A percentile compares a stretch with the other conserved stretches of the same genome.
These are phyloP conservation scores for Listronotus bonariensis DNA, from an alignment of 1,140 invertebrate species.

Conservation along the genomic window DNA sequence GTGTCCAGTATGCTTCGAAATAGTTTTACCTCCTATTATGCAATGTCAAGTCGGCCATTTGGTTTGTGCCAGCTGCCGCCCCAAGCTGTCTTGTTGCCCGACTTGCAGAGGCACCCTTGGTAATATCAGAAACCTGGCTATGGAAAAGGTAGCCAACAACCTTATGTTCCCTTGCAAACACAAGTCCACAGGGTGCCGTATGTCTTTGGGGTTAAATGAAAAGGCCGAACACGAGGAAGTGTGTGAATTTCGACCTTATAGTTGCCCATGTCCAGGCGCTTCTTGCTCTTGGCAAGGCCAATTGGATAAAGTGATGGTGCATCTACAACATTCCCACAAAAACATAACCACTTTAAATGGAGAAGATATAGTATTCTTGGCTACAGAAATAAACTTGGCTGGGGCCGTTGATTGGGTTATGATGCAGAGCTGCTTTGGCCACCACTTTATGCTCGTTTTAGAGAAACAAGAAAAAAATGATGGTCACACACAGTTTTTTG, in stretches of 20 bases:
- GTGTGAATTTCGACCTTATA: constrained; percentile 97
- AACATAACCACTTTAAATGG: constrained; percentile 97
- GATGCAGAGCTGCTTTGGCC: constrained; percentile 99
- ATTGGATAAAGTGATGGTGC: constrained; percentile 79
- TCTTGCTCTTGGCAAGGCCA: constrained; percentile 94
- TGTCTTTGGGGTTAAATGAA: constrained; percentile 92
- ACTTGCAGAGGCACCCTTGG: constrained; percentile 96
- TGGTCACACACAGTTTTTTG: constrained; percentile 98
- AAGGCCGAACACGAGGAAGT: constrained; percentile 98
- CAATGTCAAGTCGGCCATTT: constrained; percentile 88
- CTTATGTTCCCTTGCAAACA: constrained; percentile 99
- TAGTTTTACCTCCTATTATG: constrained; percentile 94
- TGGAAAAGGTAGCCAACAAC: constrained; percentile 98
- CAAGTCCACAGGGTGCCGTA: constrained; percentile 91
- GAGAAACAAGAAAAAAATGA: constrained; percentile 99
- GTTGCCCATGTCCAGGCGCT: constrained; percentile 97
- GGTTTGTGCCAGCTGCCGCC: constrained; percentile 93
- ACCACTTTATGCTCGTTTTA: constrained; percentile 98
- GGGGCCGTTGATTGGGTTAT: constrained; percentile 99
- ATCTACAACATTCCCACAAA: constrained; percentile 97
- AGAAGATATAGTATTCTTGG: constrained; percentile 99
- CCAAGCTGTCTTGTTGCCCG: constrained; percentile 95
- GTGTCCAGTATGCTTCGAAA: constrained; percentile 99
- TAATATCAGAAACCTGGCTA: constrained; percentile 96
- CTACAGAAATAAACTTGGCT: constrained; percentile 98